Evolutionary conservation across 2,888 invertebrate genomes (phyloP).

Genomic region (Helleia helle): DNA sequence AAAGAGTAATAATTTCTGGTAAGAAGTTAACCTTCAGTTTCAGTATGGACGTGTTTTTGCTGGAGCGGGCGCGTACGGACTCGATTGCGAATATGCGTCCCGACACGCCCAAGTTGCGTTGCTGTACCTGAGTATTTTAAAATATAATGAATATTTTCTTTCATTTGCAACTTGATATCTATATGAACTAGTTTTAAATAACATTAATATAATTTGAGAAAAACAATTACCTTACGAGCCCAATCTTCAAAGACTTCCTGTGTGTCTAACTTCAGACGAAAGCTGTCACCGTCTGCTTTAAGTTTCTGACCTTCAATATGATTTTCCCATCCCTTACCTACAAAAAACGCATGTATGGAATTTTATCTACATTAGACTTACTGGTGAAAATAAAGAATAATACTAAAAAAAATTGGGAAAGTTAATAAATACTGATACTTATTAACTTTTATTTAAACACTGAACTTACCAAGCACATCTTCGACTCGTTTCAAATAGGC

Average conservation of each 20-base stretch:
- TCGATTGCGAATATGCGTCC: constrained; percentile 97
- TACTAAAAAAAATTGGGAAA: no score
- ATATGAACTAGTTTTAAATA: no score
- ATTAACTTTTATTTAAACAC: no score
- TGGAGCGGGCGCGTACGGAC: constrained; percentile 82
- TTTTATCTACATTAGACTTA: no score
- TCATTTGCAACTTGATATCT: no score
- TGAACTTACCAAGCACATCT: constrained; percentile 91
- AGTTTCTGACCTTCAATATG: constrained; percentile 98
- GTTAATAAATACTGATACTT: no score
- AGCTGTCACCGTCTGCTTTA: constrained; percentile 98
- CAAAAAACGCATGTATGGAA: no score
- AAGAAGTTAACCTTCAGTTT: constrained; percentile 95
- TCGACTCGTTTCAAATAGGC: constrained; percentile 97
- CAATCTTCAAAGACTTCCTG: constrained; percentile 99
- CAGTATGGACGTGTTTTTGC: constrained; percentile 86
- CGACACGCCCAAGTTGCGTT: constrained; percentile 93
- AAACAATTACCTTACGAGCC: constrained; percentile 91
- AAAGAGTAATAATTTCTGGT: constrained; percentile 97
- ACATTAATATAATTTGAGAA: no score
- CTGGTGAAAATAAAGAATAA: no score
- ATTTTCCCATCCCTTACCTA: constrained; percentile 98
- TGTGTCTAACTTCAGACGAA: constrained; percentile 95
- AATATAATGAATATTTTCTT: no score
- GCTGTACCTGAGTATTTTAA: constrained; percentile 77